Conservation (phyloP, 1,140 invertebrate species). For the Cherax destructor region DNA sequence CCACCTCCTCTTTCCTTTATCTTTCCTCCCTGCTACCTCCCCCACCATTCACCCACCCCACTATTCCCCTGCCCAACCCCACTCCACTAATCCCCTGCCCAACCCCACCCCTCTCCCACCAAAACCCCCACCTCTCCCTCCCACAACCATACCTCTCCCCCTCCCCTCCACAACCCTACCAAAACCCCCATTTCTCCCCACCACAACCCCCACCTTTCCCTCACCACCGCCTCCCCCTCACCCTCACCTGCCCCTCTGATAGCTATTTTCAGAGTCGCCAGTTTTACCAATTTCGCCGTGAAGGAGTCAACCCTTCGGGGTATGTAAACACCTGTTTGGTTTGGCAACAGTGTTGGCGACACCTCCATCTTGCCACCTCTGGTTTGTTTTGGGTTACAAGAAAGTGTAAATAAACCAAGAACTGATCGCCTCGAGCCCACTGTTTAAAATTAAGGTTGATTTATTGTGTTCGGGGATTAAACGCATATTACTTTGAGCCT, state of each 20-base stretch:
- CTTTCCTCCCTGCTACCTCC: not conserved
- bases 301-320: not conserved
- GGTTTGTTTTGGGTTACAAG: not conserved
- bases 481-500: too few relatives aligned
- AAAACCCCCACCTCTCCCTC: not conserved
- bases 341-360: not conserved
- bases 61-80: too few relatives aligned
- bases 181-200: not conserved
- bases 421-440: too few relatives aligned
- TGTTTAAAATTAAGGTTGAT: too few relatives aligned
- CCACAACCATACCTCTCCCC: not conserved
- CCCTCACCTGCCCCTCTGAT: not conserved
- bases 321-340: not conserved
- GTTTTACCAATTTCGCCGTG: conserved; percentile 9
- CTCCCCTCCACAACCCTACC: not conserved
- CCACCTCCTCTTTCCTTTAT: not conserved
- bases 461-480: too few relatives aligned
- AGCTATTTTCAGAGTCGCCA: not conserved
- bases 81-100: too few relatives aligned
- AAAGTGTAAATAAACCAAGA: not conserved
- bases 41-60: too few relatives aligned
- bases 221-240: not conserved
- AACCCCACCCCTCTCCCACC: not conserved
- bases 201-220: too few relatives aligned
- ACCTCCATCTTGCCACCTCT: not conserved